A percentile compares a stretch with the other conserved stretches of the same genome.
phyloP scores from a whole-genome alignment of 2,113 vertebrate species.

The Edolisoma coerulescens region DNA sequence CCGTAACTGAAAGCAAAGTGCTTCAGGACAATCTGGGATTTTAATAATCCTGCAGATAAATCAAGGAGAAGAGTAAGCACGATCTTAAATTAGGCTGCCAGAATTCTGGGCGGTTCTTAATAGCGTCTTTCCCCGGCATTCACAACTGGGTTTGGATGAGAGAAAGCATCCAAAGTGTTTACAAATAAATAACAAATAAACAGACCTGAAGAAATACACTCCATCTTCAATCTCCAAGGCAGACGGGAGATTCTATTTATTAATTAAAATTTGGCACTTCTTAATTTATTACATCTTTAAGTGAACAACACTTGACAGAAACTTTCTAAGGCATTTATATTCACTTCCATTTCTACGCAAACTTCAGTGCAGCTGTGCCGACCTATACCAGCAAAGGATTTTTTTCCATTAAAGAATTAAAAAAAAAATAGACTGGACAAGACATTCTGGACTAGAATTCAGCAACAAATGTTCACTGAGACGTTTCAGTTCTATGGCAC shows the following conservation, averaged over 20 bases:
- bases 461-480: neutral
- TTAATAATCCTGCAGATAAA: conserved; percentile 84
- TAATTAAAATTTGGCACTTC: neutral
- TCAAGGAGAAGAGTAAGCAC: neutral
- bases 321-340: neutral
- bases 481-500: neutral
- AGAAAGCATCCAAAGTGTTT: neutral
- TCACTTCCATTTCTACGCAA: neutral
- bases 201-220: neutral
- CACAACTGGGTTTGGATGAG: neutral
- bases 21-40: conserved; percentile 85
- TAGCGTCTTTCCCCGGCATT: neutral
- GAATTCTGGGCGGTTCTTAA: neutral
- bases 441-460: neutral
- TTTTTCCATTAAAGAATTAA: neutral
- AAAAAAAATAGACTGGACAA: neutral
- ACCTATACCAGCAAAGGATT: neutral
- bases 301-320: neutral
- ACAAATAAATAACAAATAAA: neutral
- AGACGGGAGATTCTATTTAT: neutral
- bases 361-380: neutral
- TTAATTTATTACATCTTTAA: neutral
- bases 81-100: neutral
- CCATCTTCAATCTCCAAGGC: neutral
- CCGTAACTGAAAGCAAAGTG: conserved; percentile 88